Evolutionary conservation across 2,888 invertebrate genomes (phyloP).

Genomic region (Pterostichus madidus): DNA sequence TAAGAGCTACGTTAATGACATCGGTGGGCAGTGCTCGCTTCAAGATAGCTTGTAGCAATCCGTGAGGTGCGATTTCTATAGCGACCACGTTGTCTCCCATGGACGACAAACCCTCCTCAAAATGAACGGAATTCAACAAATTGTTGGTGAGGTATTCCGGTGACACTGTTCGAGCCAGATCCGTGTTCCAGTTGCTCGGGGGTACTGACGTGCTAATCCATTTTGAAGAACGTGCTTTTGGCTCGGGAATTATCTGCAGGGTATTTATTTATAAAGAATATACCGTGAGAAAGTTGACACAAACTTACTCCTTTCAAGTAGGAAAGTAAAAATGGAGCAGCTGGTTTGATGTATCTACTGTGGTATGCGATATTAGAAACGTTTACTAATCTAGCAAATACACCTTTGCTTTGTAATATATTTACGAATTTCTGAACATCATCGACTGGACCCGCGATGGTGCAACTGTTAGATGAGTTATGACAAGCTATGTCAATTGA

Average conservation of each 20-base stretch:
- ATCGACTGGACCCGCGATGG: conserved; percentile 91
- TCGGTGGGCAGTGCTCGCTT: conserved; percentile 86
- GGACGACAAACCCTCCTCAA: conserved; percentile 89
- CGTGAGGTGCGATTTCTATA: conserved; percentile 95
- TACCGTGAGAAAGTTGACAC: background rate
- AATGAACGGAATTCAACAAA: conserved; percentile 84
- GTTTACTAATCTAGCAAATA: conserved; percentile 88
- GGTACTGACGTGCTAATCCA: conserved; percentile 85
- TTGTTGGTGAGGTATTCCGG: conserved; percentile 86
- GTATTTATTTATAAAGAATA: too few species aligned
- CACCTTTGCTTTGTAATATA: conserved; percentile 82
- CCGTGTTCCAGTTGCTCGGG: conserved; percentile 80
- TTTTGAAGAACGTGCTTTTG: conserved; percentile 79
- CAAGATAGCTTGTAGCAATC: conserved; percentile 92
- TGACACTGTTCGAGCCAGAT: conserved; percentile 80
- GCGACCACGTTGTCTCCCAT: conserved; percentile 90
- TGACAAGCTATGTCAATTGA: too few species aligned
- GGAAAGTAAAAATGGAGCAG: conserved; percentile 83
- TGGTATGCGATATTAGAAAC: conserved; percentile 92
- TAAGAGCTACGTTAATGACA: conserved; percentile 87
- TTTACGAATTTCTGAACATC: conserved; percentile 83
- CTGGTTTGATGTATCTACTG: conserved; percentile 84
- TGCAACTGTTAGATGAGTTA: conserved; percentile 88
- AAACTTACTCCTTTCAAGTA: conserved; percentile 80
- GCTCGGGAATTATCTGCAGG: conserved; percentile 74